A percentile compares a stretch with the other conserved stretches of the same genome.
These are phyloP conservation scores for Tenthredo distinguenda DNA, from an alignment of 2,888 invertebrate species.

Conservation along the genomic window DNA sequence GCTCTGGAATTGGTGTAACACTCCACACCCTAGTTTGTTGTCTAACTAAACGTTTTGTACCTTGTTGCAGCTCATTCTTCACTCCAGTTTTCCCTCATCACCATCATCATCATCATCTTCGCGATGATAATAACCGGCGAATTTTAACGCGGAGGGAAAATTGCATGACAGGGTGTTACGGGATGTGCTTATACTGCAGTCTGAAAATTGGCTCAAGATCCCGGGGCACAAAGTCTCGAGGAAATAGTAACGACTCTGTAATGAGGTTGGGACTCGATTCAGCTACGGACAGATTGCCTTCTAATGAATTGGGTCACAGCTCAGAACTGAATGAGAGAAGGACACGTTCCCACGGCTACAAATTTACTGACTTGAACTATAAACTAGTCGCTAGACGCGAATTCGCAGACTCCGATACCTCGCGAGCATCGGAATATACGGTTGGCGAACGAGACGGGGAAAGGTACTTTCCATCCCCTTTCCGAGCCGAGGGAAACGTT, in stretches of 20 bases:
- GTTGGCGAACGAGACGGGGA: no score
- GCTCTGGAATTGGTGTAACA: conserved; percentile 20
- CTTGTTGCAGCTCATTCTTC: conserved; percentile 9
- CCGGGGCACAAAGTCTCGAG: conserved; percentile 3
- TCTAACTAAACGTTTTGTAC: conserved; percentile 2
- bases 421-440: neutral
- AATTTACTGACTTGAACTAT: neutral
- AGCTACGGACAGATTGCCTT: conserved; percentile 37
- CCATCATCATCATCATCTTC: neutral
- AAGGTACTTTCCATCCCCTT: no score
- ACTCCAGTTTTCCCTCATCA: neutral
- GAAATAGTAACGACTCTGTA: conserved; percentile 44
- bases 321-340: neutral
- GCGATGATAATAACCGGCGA: neutral
- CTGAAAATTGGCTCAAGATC: neutral
- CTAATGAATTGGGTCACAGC: conserved; percentile 51
- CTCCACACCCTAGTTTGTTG: conserved; percentile 24
- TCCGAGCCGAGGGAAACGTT: neutral
- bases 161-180: no score
- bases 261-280: conserved; percentile 47
- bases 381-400: neutral
- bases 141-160: neutral
- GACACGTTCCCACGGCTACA: neutral
- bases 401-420: neutral
- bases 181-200: neutral